Base-by-base conservation (phyloP, 1,140 invertebrate genomes). In the Zaprionus davidi region DNA sequence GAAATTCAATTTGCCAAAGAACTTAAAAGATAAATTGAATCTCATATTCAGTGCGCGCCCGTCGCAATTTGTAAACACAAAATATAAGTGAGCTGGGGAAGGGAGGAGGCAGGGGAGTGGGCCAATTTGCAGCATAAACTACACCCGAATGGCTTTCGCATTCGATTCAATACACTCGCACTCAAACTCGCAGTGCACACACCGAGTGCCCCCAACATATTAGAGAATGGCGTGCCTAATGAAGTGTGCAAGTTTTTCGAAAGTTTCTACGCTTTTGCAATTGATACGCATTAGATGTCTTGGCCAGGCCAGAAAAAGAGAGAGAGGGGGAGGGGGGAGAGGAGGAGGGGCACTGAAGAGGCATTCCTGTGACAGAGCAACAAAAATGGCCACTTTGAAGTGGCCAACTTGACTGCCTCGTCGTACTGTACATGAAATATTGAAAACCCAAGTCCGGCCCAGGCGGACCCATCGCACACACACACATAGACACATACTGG, bases 171-270 rank as follows among this genome's bases (percentile, higher is more conserved):
- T 59, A 67, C 36, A 64, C 20, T 71, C 24, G n/a, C n/a, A 44
- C 41, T 34, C 31, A 34, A 34, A 34, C 31, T 34, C 31, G 9
- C 20, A n/a, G 28, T 46, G 41, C 24, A 34, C n/a, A 17, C 13
- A 9, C 5, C 12, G 44, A 34, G 5, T 55, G 26, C 41, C 51
- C 41, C 26, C 53, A 63, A 13, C 72, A 59, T 75, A 76, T 65
- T 65, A 59, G 20, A 71, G 65, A 76, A 76, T 76, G 60, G 46
- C 57, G 68, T 76, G 68, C 60, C 73, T 76, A 76, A 76, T 76
- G 73, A 76, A 76, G 68, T 76, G 73, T 76, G 73, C 68, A 76
- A 76, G 73, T 76, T 76, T 76, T 71, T 53, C 28, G 68, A 71
- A 76, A 76, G 73, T 76, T 76, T 75, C 53, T 56, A 70, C 53